Conservation (phyloP, 2,113 vertebrate genomes). For the Charina bottae region DNA sequence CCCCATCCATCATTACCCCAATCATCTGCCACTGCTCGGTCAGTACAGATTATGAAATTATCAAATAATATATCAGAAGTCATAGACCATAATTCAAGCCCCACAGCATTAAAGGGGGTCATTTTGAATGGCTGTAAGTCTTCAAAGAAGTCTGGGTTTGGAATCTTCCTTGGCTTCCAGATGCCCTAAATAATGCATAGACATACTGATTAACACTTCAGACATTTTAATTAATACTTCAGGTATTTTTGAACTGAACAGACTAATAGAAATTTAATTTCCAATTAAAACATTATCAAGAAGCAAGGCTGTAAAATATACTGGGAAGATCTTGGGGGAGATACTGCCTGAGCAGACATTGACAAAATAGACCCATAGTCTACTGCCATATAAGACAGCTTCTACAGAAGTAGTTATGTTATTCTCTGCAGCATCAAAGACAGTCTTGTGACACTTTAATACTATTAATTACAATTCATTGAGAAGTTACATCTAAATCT, state of each 20-base stretch:
- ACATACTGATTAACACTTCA: not conserved
- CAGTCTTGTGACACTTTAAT: not conserved
- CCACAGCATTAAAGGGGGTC: conserved; percentile 89
- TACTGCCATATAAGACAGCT: not conserved
- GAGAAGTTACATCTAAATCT: not conserved
- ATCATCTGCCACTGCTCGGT: conserved; percentile 86
- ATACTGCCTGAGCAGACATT: not conserved
- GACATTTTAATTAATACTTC: not conserved
- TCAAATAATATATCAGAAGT: conserved; percentile 98
- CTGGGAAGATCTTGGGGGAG: not conserved
- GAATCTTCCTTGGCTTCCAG: conserved; percentile 96
- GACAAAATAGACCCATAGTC: not conserved
- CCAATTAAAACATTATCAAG: not conserved
- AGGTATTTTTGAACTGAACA: not conserved
- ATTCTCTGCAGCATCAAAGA: not conserved
- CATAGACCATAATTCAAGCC: conserved; percentile 99
- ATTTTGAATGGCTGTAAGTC: conserved; percentile 94
- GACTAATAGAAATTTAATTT: not conserved
- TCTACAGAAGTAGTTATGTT: not conserved
- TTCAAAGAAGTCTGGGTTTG: conserved; percentile 95
- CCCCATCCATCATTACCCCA: conserved; percentile 94
- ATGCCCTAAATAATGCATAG: conserved; percentile 80
- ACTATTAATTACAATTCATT: not conserved
- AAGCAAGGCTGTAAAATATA: not conserved
- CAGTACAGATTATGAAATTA: conserved; percentile 93